Conservation (phyloP, 2,113 vertebrate species). For the Ibidorhyncha struthersii region DNA sequence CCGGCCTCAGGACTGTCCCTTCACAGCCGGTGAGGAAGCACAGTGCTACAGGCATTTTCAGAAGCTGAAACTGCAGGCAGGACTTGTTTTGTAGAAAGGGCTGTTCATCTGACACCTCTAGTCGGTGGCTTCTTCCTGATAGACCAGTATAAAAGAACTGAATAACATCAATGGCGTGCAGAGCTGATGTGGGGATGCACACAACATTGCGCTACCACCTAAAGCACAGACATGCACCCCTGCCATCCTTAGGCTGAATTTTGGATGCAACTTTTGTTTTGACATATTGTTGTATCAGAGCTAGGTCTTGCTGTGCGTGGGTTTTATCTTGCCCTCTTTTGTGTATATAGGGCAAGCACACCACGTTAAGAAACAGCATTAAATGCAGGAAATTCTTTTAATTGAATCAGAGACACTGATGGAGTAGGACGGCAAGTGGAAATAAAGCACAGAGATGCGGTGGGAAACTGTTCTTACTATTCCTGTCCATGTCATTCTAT, state of each 20-base stretch:
- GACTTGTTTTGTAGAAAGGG: background rate
- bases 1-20: background rate
- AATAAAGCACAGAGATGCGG: background rate
- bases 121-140: background rate
- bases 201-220: fast-evolving
- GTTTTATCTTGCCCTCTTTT: background rate
- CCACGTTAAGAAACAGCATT: background rate
- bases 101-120: background rate
- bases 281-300: fast-evolving
- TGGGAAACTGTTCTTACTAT: background rate
- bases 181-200: background rate
- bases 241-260: background rate
- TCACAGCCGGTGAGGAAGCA: background rate
- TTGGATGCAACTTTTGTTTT: background rate
- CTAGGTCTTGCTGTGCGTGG: fast-evolving
- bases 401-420: background rate
- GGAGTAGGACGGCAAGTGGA: background rate
- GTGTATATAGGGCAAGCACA: background rate
- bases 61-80: background rate
- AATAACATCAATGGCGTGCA: fast-evolving
- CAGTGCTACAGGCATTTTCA: background rate
- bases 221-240: fast-evolving
- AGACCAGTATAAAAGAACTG: background rate
- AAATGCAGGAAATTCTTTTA: background rate
- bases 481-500: background rate